These are phyloP conservation scores for Myopa tessellatipennis DNA, from an alignment of 2,888 invertebrate genomes.

Conservation along the genomic window DNA sequence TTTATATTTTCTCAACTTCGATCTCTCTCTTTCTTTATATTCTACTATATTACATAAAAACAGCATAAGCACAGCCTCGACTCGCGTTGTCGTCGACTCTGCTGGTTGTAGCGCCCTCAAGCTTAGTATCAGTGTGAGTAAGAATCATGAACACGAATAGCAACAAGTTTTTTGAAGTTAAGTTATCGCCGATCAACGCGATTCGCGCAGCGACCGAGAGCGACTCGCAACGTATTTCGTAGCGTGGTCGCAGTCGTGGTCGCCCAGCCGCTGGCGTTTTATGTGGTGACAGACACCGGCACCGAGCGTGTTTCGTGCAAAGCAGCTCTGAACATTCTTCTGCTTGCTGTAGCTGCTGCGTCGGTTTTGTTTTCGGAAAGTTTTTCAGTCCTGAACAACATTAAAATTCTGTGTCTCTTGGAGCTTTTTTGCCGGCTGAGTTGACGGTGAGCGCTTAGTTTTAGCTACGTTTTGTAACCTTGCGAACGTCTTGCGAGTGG, in stretches of 20 bases:
- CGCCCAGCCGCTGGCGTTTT: conserved; percentile 15
- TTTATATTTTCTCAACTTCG: too few species aligned
- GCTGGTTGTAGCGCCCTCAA: conserved; percentile 4
- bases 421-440: conserved; percentile 16
- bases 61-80: too few species aligned
- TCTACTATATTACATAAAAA: too few species aligned
- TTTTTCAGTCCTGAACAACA: conserved; percentile 16
- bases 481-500: conserved; percentile 18
- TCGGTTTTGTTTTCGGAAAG: not conserved
- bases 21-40: too few species aligned
- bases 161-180: not conserved
- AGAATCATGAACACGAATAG: not conserved
- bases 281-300: conserved; percentile 14
- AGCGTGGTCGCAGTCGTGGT: not conserved
- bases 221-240: not conserved
- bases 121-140: not conserved
- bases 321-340: conserved; percentile 12
- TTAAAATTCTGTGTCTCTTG: conserved; percentile 15
- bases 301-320: conserved; percentile 21
- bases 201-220: not conserved
- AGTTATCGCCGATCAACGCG: not conserved
- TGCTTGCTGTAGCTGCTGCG: conserved; percentile 9
- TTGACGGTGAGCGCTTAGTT: conserved; percentile 22
- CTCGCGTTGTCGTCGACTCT: too few species aligned
- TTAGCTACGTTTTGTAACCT: conserved; percentile 29